Conservation (phyloP, 2,888 invertebrate genomes). For the Drosophila putrida region DNA sequence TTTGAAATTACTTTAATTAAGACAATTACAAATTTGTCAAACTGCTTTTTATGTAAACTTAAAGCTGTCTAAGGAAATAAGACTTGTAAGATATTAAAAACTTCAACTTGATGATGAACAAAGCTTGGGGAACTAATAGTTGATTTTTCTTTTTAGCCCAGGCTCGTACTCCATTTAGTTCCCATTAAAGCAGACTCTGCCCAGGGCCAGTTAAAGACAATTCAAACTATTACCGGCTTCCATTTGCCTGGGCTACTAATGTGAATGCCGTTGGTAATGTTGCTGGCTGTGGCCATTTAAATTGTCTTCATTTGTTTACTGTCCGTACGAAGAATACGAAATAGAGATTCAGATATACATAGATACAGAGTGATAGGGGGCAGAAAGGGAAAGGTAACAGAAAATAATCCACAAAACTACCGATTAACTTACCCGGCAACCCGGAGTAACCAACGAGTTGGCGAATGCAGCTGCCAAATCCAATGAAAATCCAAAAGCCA, state of each 20-base stretch:
- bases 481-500: conserved; percentile 78
- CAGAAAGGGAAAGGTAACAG: conserved; percentile 9
- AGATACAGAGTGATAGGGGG: not conserved
- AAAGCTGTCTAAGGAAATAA: too few species aligned
- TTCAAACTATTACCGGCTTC: conserved; percentile 26
- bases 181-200: conserved; percentile 29
- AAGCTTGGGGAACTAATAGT: not conserved
- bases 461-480: conserved; percentile 74
- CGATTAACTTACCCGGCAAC: conserved; percentile 67
- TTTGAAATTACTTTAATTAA: too few species aligned
- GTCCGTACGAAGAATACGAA: conserved; percentile 51
- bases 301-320: conserved; percentile 80
- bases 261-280: conserved; percentile 61
- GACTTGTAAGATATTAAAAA: not conserved
- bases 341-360: conserved; percentile 34
- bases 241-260: conserved; percentile 59
- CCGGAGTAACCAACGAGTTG: conserved; percentile 44
- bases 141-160: not conserved
- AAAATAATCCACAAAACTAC: conserved; percentile 69
- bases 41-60: too few species aligned
- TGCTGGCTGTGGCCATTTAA: conserved; percentile 73
- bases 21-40: too few species aligned
- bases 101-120: not conserved
- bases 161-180: not conserved
- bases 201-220: conserved; percentile 11